A percentile compares a stretch with the other conserved stretches of the same genome.
These are phyloP conservation scores for Orchesellides sinensis DNA, from an alignment of 2,888 invertebrate genomes.

Conservation along the genomic window DNA sequence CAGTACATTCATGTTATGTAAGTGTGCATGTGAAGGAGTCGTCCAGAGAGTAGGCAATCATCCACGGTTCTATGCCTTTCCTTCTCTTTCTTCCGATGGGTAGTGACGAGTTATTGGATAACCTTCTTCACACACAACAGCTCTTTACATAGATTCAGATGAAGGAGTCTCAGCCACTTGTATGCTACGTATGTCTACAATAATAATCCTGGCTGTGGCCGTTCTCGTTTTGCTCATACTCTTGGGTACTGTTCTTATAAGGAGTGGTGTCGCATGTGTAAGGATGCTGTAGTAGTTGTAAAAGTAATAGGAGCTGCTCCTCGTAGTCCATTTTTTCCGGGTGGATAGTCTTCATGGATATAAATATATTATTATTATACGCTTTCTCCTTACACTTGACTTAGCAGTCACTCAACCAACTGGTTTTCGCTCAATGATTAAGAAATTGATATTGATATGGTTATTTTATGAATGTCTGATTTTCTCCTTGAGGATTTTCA, in stretches of 20 bases:
- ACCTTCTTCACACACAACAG: conserved; percentile 45
- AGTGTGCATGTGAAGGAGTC: conserved; percentile 3
- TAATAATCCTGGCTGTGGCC: conserved; percentile 38
- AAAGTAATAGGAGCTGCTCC: no score
- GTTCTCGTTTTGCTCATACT: conserved; percentile 2
- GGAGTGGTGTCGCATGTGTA: conserved; percentile 4
- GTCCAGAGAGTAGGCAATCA: conserved; percentile 42
- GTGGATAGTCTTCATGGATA: conserved; percentile 45
- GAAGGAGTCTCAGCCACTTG: conserved; percentile 58
- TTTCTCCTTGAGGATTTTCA: no score
- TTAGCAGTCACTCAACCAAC: conserved; percentile 59
- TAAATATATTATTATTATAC: conserved; percentile 32
- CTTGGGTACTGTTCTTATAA: conserved; percentile 25
- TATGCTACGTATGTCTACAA: conserved; percentile 26
- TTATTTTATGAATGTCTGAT: conserved; percentile 49
- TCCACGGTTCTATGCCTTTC: conserved; percentile 23
- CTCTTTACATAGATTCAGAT: conserved; percentile 31
- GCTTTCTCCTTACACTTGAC: conserved; percentile 43
- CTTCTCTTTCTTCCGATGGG: conserved; percentile 27
- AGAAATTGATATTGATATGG: conserved; percentile 63
- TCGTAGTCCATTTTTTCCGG: conserved; percentile 60
- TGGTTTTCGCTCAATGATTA: conserved; percentile 59
- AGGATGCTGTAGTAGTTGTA: no score
- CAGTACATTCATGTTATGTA: conserved; percentile 43
- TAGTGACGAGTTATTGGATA: conserved; percentile 61